A percentile compares a stretch with the other conserved stretches of the same genome.
These are phyloP conservation scores for Limnothrissa miodon DNA, from an alignment of 2,113 vertebrate species.

Conservation along the genomic window DNA sequence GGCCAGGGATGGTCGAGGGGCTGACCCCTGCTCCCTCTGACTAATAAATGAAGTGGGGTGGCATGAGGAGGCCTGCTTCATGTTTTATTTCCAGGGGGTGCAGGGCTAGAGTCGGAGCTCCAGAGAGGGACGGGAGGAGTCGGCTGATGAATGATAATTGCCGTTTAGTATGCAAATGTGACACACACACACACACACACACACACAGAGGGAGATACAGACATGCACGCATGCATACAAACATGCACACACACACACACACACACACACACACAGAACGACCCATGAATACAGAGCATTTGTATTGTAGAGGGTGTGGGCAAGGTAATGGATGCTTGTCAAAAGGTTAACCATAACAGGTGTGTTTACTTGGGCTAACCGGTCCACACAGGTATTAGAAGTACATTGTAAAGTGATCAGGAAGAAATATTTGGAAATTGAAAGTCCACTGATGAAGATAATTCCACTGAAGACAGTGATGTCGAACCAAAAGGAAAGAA, in stretches of 20 bases:
- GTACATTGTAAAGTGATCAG: neutral
- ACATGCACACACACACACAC: neutral
- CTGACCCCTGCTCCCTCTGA: slow-evolving; percentile 61
- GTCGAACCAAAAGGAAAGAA: neutral
- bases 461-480: neutral
- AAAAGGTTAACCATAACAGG: neutral
- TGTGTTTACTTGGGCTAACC: neutral
- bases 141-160: slow-evolving; percentile 59
- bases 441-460: neutral
- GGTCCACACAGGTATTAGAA: neutral
- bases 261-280: neutral
- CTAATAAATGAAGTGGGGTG: slow-evolving; percentile 64
- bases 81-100: slow-evolving; percentile 66
- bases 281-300: slow-evolving; percentile 41
- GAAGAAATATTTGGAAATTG: neutral
- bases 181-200: slow-evolving; percentile 9
- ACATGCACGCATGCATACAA: neutral
- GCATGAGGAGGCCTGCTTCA: slow-evolving; percentile 52
- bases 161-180: slow-evolving; percentile 59
- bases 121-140: slow-evolving; percentile 35
- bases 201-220: too few relatives aligned
- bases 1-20: slow-evolving; percentile 62
- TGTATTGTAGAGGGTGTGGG: neutral
- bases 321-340: neutral
- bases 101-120: slow-evolving; percentile 49